Evolutionary conservation across 2,113 vertebrate genomes (phyloP).

Genomic region (Spermophilus dauricus): DNA sequence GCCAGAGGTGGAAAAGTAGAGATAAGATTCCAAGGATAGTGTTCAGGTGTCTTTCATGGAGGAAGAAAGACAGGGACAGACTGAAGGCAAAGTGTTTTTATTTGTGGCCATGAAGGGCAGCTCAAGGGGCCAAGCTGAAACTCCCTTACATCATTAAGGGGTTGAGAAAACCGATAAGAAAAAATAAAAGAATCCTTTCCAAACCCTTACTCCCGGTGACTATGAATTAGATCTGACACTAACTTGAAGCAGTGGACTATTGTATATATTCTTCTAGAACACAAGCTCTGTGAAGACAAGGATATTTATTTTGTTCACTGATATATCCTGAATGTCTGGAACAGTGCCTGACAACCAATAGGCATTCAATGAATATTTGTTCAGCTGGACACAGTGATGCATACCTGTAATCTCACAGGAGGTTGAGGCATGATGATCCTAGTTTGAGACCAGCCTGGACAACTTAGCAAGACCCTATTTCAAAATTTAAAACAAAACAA

Average conservation of each 20-base stretch:
- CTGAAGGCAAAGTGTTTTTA: not conserved
- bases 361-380: not conserved
- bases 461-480: not conserved
- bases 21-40: not conserved
- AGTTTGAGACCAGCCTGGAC: too few species aligned
- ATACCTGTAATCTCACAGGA: not conserved
- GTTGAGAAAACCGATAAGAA: not conserved
- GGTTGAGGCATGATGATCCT: not conserved
- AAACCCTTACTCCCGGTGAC: not conserved
- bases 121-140: not conserved
- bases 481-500: not conserved
- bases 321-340: not conserved
- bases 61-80: not conserved
- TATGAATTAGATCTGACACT: conserved; percentile 2
- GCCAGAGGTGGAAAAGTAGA: not conserved
- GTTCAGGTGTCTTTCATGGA: not conserved
- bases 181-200: not conserved
- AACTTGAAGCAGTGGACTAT: not conserved
- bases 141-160: too few species aligned
- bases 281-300: not conserved
- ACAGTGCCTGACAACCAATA: not conserved
- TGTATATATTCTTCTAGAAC: not conserved
- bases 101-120: not conserved
- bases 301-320: conserved; percentile 16
- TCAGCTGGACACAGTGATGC: not conserved